These are phyloP conservation scores for Cirrhinus mrigala DNA, from an alignment of 2,797 vertebrate species.

Conservation along the genomic window DNA sequence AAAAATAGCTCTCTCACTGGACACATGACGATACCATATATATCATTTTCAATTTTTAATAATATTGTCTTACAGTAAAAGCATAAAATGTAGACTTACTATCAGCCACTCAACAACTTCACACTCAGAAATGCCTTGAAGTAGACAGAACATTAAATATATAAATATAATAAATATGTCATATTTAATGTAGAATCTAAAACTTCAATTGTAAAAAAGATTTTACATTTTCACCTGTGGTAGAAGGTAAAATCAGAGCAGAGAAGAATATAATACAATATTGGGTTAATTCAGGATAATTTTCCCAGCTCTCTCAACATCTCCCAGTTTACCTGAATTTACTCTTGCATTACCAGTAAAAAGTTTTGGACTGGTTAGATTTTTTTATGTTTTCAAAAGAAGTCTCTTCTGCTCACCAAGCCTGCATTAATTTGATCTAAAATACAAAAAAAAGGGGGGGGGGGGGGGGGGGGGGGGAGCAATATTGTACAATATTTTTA, in stretches of 20 bases:
- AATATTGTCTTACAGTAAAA: constrained; percentile 12
- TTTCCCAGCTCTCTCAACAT: no score
- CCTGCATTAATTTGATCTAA: background rate
- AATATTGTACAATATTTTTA: no score
- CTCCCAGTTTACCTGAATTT: no score
- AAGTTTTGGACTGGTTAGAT: background rate
- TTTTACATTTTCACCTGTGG: background rate
- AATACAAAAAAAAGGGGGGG: background rate
- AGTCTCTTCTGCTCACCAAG: background rate
- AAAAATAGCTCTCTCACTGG: constrained; percentile 72
- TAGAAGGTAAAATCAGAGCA: background rate
- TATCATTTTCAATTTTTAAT: background rate
- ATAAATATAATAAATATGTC: background rate
- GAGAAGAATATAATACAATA: background rate
- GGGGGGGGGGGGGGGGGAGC: no score
- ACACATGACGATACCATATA: constrained; percentile 53
- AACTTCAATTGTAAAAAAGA: background rate
- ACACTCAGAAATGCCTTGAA: background rate
- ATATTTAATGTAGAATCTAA: background rate
- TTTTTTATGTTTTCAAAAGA: background rate
- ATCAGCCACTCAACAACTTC: background rate
- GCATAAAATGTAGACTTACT: background rate
- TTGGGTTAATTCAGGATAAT: no score
- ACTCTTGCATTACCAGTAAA: no score
- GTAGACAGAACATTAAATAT: background rate